Evolutionary conservation across 2,113 vertebrate species (phyloP).

Genomic region (Burhinus oedicnemus): DNA sequence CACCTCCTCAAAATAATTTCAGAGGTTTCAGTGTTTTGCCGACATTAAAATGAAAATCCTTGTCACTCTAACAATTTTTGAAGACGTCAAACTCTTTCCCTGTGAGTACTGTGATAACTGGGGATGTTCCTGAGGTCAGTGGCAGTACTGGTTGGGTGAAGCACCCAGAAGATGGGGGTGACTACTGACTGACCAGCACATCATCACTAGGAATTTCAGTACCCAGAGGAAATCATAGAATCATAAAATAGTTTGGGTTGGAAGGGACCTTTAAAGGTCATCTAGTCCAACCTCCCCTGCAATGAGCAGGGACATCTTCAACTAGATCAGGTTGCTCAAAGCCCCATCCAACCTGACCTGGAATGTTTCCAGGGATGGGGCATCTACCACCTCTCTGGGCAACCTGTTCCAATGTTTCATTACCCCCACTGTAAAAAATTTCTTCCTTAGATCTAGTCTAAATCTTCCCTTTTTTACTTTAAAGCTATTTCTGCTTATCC

Average conservation of each 20-base stretch:
- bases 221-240: background rate
- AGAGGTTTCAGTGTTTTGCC: background rate
- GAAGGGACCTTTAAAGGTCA: background rate
- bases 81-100: background rate
- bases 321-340: background rate
- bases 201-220: background rate
- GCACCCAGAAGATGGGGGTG: background rate
- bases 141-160: background rate
- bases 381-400: background rate
- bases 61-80: background rate
- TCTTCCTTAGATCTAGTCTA: background rate
- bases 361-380: background rate
- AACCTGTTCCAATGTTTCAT: background rate
- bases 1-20: background rate
- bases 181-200: background rate
- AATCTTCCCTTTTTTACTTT: background rate
- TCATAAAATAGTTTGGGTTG: background rate
- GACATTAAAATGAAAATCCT: background rate
- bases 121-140: background rate
- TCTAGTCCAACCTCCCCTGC: background rate
- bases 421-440: background rate
- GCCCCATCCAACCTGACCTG: background rate
- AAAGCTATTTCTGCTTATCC: background rate
- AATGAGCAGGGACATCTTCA: background rate
- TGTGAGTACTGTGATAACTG: background rate